Base-by-base conservation (phyloP, 2,113 vertebrate genomes). In the Hippopotamus amphibius region DNA sequence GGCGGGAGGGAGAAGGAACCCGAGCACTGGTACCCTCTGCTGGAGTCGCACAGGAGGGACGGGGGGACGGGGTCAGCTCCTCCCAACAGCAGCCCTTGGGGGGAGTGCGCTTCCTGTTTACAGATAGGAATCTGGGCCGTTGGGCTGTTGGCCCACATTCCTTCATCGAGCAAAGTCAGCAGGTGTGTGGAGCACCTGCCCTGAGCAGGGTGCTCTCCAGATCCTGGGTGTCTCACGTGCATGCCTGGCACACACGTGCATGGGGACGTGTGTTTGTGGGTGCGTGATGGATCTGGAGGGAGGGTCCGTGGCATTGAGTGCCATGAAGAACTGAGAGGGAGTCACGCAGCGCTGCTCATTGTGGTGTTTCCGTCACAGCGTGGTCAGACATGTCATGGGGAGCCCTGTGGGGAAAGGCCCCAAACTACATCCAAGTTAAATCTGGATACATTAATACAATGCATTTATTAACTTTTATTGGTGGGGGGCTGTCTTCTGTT, bases 181-280 rank as follows among this genome's bases (percentile, higher is more conserved):
- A 7, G 0, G 24, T 7, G 24, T 28, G 7, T 2, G n/a, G 77
- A 43, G 43, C 0, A 0, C 17, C 46, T 63, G 1, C 8, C 19
- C 5, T 11, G 3, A 19, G 21, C 43, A 33, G 6, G 6, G 33
- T 14, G 26, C 5, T 16, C 53, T 66, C 17, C 30, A 76, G 43
- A 41, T 4, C 22, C 11, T 50, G 68, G 16, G 11, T 53, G 53
- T 53, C 53, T 53, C 53, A 3, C 11, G 53, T 53, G 53, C 53
- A 53, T 14, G 15, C 53, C 53, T 8, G 53, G 53, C 37, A 2
- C 53, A 53, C 53, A 53, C 55, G 17, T 57, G 48, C 22, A 6
- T 22, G 0, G 0, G 5, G 26, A 22, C 37, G 14, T 9, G 3
- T 19, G 37, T 11, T 48, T 41, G 11, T 3, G 19, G 33, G 0